These are phyloP conservation scores for Hypena proboscidalis DNA, from an alignment of 2,888 invertebrate genomes.

Conservation along the genomic window DNA sequence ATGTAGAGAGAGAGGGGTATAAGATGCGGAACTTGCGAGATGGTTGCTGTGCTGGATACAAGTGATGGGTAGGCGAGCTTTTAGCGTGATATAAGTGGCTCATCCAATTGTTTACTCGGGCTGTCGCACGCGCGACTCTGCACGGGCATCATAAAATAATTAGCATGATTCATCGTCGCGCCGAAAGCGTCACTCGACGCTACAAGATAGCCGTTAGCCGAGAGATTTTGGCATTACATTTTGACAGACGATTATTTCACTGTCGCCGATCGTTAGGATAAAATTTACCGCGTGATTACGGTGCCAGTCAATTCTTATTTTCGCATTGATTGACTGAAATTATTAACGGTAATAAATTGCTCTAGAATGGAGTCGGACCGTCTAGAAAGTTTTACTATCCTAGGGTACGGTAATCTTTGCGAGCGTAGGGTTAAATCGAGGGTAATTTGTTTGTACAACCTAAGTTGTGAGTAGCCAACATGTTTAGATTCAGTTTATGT, in stretches of 20 bases:
- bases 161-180: constrained; percentile 75
- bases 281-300: constrained; percentile 69
- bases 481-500: too few species aligned
- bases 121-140: constrained; percentile 39
- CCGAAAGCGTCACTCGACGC: constrained; percentile 69
- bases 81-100: constrained; percentile 35
- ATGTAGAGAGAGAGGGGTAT: not conserved
- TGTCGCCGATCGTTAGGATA: constrained; percentile 76
- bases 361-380: not conserved
- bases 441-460: too few species aligned
- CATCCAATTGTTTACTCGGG: constrained; percentile 60
- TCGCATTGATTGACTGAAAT: constrained; percentile 49
- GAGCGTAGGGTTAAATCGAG: too few species aligned
- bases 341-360: constrained; percentile 18
- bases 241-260: constrained; percentile 81
- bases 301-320: constrained; percentile 55
- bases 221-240: constrained; percentile 77
- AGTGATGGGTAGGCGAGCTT: constrained; percentile 21
- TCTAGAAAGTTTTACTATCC: constrained; percentile 8
- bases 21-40: not conserved
- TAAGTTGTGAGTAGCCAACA: too few species aligned
- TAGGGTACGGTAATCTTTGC: not conserved
- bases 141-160: constrained; percentile 74
- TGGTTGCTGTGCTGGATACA: not conserved
- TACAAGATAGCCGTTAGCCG: constrained; percentile 58